Evolutionary conservation across 2,797 vertebrate species (phyloP).

Genomic region (Nyctalus aviator): DNA sequence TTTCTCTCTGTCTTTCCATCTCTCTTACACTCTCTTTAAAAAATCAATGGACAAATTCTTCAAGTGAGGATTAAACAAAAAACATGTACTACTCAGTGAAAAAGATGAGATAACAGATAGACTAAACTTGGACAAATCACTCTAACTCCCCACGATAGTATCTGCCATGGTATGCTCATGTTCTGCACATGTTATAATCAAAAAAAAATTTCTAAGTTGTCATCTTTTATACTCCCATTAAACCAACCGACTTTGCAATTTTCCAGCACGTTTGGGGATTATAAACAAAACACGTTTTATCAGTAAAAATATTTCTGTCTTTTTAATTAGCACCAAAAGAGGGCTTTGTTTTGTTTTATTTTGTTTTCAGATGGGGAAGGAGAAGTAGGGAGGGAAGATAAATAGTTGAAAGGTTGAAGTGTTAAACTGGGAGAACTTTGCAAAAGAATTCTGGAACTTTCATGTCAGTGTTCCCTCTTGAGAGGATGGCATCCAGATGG

Average conservation of each 20-base stretch:
- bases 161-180: neutral
- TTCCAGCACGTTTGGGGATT: neutral
- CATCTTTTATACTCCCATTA: neutral
- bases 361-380: neutral
- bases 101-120: neutral
- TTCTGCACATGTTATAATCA: neutral
- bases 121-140: neutral
- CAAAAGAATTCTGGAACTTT: neutral
- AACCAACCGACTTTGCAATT: neutral
- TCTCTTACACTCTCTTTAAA: no score
- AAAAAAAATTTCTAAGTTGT: neutral
- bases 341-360: neutral
- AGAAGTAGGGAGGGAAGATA: neutral
- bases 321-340: slow-evolving; percentile 45
- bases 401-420: neutral
- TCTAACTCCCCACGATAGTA: neutral
- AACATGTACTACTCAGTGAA: neutral
- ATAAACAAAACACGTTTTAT: slow-evolving; percentile 17
- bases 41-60: no score
- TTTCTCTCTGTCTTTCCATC: no score
- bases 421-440: neutral
- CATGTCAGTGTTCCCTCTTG: neutral
- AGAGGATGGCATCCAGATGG: neutral
- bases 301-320: slow-evolving; percentile 50
- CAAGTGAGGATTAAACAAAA: no score